These are phyloP conservation scores for Aramus guarauna DNA, from an alignment of 2,113 vertebrate genomes.

Conservation along the genomic window DNA sequence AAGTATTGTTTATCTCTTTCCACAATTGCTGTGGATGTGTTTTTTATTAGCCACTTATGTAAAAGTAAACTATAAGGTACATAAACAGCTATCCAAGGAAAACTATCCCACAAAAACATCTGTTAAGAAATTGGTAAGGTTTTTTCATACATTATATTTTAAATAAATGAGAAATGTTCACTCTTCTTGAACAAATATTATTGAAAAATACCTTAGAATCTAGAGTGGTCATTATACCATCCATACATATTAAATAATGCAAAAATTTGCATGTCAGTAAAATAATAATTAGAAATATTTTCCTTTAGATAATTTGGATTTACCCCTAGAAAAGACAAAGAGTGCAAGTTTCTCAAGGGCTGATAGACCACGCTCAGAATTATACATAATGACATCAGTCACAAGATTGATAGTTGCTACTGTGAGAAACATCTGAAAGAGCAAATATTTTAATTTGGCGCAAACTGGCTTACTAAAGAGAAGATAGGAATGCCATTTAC, in stretches of 20 bases:
- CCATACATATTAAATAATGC: background rate
- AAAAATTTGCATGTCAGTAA: background rate
- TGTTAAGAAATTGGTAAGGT: background rate
- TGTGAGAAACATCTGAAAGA: background rate
- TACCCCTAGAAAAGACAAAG: background rate
- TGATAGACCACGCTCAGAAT: background rate
- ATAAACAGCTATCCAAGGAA: background rate
- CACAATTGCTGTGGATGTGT: background rate
- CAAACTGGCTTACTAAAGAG: background rate
- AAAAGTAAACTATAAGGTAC: background rate
- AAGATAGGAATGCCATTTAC: background rate
- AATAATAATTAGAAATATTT: background rate
- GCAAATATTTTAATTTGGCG: background rate
- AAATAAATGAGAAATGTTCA: background rate
- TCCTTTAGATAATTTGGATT: background rate
- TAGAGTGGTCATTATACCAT: background rate
- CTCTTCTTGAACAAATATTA: background rate
- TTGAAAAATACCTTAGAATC: background rate
- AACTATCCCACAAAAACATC: background rate
- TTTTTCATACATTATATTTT: background rate
- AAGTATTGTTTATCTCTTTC: background rate
- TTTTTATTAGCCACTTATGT: background rate
- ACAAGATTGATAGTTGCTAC: background rate
- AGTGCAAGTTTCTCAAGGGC: background rate
- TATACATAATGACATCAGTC: background rate